These are phyloP conservation scores for Thymelicus acteon DNA, from an alignment of 2,888 invertebrate genomes.

Conservation along the genomic window DNA sequence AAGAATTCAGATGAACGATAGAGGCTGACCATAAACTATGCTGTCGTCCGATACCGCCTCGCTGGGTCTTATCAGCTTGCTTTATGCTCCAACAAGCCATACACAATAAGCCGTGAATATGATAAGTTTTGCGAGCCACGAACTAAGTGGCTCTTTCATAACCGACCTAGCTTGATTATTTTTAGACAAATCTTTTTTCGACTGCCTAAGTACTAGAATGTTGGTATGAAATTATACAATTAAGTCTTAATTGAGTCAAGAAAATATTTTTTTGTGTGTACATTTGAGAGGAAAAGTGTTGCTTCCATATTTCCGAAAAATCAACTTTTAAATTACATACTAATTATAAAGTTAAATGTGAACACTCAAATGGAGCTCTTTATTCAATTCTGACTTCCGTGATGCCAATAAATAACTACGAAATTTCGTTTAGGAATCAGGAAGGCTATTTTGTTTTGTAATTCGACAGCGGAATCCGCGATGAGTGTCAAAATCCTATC, in stretches of 20 bases:
- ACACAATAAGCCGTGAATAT: constrained; percentile 38
- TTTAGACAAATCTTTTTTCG: constrained; percentile 37
- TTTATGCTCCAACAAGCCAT: constrained; percentile 38
- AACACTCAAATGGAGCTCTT: too few species aligned
- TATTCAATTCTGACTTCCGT: too few species aligned
- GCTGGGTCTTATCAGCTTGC: constrained; percentile 41
- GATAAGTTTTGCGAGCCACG: constrained; percentile 35
- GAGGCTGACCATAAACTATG: constrained; percentile 66
- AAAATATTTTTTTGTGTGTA: too few species aligned
- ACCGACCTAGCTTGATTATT: constrained; percentile 22
- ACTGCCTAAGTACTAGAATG: too few species aligned
- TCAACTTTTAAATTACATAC: background rate
- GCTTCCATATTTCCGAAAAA: constrained; percentile 14
- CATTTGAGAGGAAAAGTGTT: too few species aligned
- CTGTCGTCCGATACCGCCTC: constrained; percentile 65
- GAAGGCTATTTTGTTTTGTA: too few species aligned
- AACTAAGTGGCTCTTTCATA: constrained; percentile 24
- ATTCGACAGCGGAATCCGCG: too few species aligned
- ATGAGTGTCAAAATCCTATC: too few species aligned
- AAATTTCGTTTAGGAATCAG: too few species aligned
- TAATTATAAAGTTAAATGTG: background rate
- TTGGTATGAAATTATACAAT: too few species aligned
- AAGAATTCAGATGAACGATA: constrained; percentile 73
- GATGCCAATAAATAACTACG: too few species aligned
- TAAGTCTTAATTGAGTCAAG: too few species aligned